Evolutionary conservation across 1,140 invertebrate genomes (phyloP), one percentile per base, ranked within the genome.

Genomic region (Leptinotarsa lineolata): DNA sequence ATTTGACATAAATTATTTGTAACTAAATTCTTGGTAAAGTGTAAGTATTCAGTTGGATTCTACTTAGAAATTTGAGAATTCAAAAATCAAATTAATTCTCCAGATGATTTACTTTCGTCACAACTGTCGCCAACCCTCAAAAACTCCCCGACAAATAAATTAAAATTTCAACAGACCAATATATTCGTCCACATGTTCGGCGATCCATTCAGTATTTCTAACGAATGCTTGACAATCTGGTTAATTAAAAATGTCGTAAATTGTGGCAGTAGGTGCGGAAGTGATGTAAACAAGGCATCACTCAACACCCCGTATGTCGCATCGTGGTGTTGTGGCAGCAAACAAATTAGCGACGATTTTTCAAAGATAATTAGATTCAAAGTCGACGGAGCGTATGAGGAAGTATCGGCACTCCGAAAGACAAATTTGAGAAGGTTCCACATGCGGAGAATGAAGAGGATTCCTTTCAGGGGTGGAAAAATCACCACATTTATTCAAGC

Each of bases 221-320:
- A 68, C 66, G 39, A 46, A 68, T 68, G n/a, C 30, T 39, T 39
- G 66, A 48, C 66, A 48, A 68, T 68, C 66, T 46, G 66, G 66
- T 68, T 68, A 68, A 68, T 68, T 68, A 68, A 68, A 68, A 68
- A 68, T 18, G 30, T 68, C 24, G 66, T 68, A 48, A 68, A 68
- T 68, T 68, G 30, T 11, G 30, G 30, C 18, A 20, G 30, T 68
- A 68, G 66, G 66, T 68, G 30, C 66, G 66, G 66, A 68, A 68
- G 66, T 68, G 66, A 63, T 63, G 66, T n/a, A 68, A 68, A 68
- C 66, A 48, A 68, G 66, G 66, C 66, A 68, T 68, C 45, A 16
- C 30, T 68, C 66, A 68, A 68, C 66, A 68, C 66, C 66, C 66
- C 66, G 66, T 68, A 39, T 68, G 66, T 68, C 66, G 66, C 20